phyloP scores from a whole-genome alignment of 1,140 invertebrate species.

The Agrilus planipennis region DNA sequence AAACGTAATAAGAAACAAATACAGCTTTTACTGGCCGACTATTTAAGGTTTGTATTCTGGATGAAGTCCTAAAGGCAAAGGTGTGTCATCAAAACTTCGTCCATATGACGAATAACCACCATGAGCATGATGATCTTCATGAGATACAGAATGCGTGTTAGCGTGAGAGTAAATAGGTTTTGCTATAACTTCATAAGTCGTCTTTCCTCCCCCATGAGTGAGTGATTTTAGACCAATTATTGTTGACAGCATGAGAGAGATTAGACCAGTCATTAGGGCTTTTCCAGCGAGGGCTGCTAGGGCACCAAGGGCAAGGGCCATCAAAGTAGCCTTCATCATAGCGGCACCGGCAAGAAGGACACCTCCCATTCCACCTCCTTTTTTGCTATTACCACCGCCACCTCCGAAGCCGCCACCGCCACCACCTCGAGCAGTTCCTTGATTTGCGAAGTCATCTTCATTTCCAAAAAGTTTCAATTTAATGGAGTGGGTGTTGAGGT shows the following conservation, averaged over 20 bases:
- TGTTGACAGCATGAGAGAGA: constrained; percentile 64
- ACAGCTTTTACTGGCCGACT: too few species aligned
- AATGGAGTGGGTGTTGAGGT: constrained; percentile 59
- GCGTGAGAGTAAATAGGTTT: constrained; percentile 64
- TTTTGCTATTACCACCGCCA: constrained; percentile 35
- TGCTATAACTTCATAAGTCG: constrained; percentile 72
- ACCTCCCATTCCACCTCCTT: constrained; percentile 44
- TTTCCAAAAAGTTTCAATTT: constrained; percentile 59
- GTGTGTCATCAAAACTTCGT: constrained; percentile 32
- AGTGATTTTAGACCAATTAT: constrained; percentile 64
- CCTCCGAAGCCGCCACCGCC: constrained; percentile 36
- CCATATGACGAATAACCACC: too few species aligned
- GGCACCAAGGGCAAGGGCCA: constrained; percentile 59
- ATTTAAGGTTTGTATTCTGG: constrained; percentile 23
- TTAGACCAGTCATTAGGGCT: constrained; percentile 68
- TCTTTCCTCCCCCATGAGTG: constrained; percentile 55
- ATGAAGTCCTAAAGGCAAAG: constrained; percentile 31
- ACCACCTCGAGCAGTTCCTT: constrained; percentile 37
- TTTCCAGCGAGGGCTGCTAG: constrained; percentile 69
- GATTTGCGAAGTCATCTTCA: too few species aligned
- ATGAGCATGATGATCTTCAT: constrained; percentile 55
- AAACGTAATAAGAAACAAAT: too few species aligned
- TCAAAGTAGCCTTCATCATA: constrained; percentile 61
- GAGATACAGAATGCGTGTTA: constrained; percentile 55
- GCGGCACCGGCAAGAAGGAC: constrained; percentile 44